phyloP scores from a whole-genome alignment of 2,888 invertebrate genomes.

The Dasypolia templi region DNA sequence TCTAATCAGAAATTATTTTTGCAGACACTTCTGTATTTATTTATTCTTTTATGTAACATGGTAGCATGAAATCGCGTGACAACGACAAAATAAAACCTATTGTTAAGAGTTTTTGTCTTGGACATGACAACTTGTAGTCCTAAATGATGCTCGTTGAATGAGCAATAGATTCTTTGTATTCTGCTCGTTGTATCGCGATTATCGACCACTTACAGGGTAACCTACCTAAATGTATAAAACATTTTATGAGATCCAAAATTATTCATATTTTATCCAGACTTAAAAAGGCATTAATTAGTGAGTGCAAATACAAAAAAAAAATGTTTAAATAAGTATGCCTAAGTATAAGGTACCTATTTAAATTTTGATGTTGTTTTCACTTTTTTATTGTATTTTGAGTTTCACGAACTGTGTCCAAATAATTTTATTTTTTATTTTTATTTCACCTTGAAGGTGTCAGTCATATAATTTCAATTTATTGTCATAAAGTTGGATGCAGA shows the following conservation, averaged over 20 bases:
- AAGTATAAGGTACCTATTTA: too few relatives aligned
- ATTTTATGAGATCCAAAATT: conserved; percentile 3
- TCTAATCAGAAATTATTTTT: conserved; percentile 2
- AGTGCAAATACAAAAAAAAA: not conserved
- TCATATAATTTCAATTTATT: not conserved
- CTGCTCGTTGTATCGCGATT: conserved; percentile 20
- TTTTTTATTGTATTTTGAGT: too few relatives aligned
- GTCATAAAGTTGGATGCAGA: not conserved
- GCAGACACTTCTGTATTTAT: conserved; percentile 8
- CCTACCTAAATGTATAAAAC: conserved; percentile 9
- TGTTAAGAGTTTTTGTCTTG: conserved; percentile 48
- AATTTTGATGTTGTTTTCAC: too few relatives aligned
- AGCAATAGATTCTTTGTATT: conserved; percentile 51
- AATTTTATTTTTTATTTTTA: too few relatives aligned
- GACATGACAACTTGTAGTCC: conserved; percentile 43
- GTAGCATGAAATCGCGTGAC: conserved; percentile 33
- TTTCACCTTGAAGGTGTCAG: too few relatives aligned
- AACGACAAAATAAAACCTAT: conserved; percentile 46
- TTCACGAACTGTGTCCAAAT: too few relatives aligned
- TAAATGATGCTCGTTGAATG: conserved; percentile 44
- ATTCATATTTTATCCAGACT: not conserved
- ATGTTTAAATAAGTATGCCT: not conserved
- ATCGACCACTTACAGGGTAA: conserved; percentile 32
- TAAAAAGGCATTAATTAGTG: not conserved
- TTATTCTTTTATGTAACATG: conserved; percentile 32